Evolutionary conservation across 2,888 invertebrate genomes (phyloP), one percentile per base, ranked within the genome.

Genomic region (Villa cingulata): DNA sequence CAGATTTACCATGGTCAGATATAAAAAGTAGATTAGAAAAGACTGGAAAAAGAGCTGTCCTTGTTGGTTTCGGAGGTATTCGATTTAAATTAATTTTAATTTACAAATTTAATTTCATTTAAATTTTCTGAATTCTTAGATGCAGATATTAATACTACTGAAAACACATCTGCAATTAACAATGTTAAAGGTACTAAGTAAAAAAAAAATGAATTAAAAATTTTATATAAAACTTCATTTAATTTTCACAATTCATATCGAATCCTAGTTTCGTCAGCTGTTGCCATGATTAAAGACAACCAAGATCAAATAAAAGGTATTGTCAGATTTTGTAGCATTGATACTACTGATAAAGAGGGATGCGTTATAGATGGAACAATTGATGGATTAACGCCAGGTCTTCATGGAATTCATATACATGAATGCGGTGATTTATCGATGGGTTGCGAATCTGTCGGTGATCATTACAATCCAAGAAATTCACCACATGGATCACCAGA

Each of bases 301-400:
- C 59, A 74, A 45, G 64, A 68, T 5, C 57, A 62, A 0, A 70
- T 85, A 4, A 71, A 80, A 58, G 91, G 91, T 0, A 82, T 92
- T 16, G 74, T 90, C 7, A 67, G 91, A 48, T 83, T 92, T 53
- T 70, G 74, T 16, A 64, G 74, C 38, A 70, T 68, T 6, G 53
- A 55, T 3, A 2, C 36, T 7, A 55, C 56, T 0, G 55, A 62
- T 0, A 62, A 66, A 1, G 56, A 64, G 0, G 77, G 75, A 0
- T 80, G 85, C 44, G 73, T 91, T 1, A 75, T 89, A 3, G 92
- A 92, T 61, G 91, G 91, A 1, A 84, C 85, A 3, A 70, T 92
- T 3, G 90, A 91, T 68, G 87, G 88, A 0, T 70, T 92, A 40
- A 56, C 70, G 0, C 75, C 75, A 32, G 85, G 84, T 54, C 70